phyloP scores from a whole-genome alignment of 2,888 invertebrate genomes.

The Itoplectis maculator region DNA sequence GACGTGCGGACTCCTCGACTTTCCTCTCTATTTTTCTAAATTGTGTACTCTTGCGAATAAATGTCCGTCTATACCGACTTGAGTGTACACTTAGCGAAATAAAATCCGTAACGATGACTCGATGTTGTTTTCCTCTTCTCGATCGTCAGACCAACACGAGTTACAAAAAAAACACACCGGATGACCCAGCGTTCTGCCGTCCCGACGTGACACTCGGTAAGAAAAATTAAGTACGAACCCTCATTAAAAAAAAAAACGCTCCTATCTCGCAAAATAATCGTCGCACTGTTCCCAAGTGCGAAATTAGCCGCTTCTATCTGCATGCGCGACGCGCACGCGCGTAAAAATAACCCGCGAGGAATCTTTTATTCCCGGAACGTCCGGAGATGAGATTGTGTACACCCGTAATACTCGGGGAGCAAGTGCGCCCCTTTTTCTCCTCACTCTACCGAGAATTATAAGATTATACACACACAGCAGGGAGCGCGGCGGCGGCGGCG shows the following conservation, averaged over 20 bases:
- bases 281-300: too few species aligned
- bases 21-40: constrained; percentile 63
- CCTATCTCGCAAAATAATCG: neutral
- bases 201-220: too few species aligned
- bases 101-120: constrained; percentile 5
- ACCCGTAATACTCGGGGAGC: neutral
- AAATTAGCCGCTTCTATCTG: neutral
- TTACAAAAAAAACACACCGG: neutral
- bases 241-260: neutral
- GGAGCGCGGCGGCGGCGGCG: neutral
- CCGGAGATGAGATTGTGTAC: neutral
- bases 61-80: constrained; percentile 31
- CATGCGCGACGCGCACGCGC: neutral
- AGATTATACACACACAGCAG: constrained; percentile 21
- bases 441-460: constrained; percentile 43
- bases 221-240: neutral
- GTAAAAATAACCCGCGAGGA: neutral
- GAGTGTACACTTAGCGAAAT: constrained; percentile 27
- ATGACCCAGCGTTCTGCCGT: neutral
- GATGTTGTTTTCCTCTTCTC: neutral
- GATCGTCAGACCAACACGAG: neutral
- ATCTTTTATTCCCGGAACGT: constrained; percentile 10
- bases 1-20: constrained; percentile 24
- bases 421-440: constrained; percentile 22
- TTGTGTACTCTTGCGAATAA: constrained; percentile 42